Percentiles rank a stretch among this genome's conserved stretches.
These are phyloP conservation scores for Neodontobutis hainanensis DNA, from an alignment of 2,113 vertebrate species.

Conservation along the genomic window DNA sequence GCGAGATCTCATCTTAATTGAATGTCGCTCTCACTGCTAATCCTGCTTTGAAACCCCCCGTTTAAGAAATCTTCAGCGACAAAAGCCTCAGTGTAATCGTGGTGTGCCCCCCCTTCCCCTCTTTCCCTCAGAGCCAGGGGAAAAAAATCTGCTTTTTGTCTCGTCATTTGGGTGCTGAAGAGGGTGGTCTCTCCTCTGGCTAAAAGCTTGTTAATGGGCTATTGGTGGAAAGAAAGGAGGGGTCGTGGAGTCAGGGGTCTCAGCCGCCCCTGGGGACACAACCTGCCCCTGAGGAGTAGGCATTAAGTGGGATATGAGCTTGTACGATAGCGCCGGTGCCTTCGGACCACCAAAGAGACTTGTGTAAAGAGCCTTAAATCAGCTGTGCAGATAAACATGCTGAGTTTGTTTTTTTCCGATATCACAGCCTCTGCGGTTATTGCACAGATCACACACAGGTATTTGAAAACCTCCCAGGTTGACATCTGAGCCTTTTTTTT, in stretches of 20 bases:
- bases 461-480: slow-evolving; percentile 60
- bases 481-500: slow-evolving; percentile 42
- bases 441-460: slow-evolving; percentile 33
- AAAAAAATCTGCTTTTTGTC: slow-evolving; percentile 65
- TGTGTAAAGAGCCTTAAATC: slow-evolving; percentile 41
- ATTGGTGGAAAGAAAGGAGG: slow-evolving; percentile 9
- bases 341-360: slow-evolving; percentile 57
- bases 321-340: slow-evolving; percentile 6
- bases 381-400: slow-evolving; percentile 19
- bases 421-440: not conserved
- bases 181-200: slow-evolving; percentile 61
- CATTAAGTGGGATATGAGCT: slow-evolving; percentile 44
- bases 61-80: slow-evolving; percentile 65
- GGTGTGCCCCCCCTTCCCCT: slow-evolving; percentile 35
- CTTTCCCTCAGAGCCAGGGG: slow-evolving; percentile 40
- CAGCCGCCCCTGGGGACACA: slow-evolving; percentile 38
- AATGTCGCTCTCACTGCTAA: slow-evolving; percentile 76
- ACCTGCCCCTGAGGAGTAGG: slow-evolving; percentile 45
- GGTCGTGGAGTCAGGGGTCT: slow-evolving; percentile 45
- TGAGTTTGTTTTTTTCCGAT: not conserved
- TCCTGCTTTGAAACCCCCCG: slow-evolving; percentile 68
- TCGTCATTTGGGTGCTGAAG: slow-evolving; percentile 61
- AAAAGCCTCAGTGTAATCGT: slow-evolving; percentile 71
- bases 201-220: slow-evolving; percentile 68
- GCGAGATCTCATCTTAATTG: slow-evolving; percentile 80